Conservation (phyloP, 2,113 vertebrate genomes). For the Ictalurus punctatus region DNA sequence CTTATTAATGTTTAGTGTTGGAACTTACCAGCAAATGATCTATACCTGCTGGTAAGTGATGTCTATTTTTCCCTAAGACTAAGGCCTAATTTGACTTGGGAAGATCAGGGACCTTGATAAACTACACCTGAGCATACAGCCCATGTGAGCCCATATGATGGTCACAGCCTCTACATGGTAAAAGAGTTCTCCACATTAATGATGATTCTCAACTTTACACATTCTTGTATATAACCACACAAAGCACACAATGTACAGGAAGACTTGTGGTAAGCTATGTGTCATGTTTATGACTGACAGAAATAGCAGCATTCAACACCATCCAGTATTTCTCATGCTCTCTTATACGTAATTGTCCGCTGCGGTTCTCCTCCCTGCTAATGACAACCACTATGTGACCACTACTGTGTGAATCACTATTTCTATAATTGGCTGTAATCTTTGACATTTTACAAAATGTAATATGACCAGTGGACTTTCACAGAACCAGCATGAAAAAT, state of each 20-base stretch:
- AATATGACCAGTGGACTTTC: slow-evolving; percentile 34
- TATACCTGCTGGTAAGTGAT: neutral
- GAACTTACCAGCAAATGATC: neutral
- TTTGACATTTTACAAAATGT: slow-evolving; percentile 35
- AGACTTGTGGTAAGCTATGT: slow-evolving; percentile 29
- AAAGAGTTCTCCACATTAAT: neutral
- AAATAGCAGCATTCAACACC: slow-evolving; percentile 23
- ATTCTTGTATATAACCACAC: neutral
- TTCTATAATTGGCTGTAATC: slow-evolving; percentile 22
- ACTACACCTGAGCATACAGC: neutral
- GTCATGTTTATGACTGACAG: slow-evolving; percentile 13
- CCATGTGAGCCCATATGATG: neutral
- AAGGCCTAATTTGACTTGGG: neutral
- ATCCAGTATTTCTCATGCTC: slow-evolving; percentile 6
- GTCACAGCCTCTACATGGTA: neutral
- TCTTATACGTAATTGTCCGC: slow-evolving; percentile 32
- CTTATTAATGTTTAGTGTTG: neutral
- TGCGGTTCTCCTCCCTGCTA: slow-evolving; percentile 43
- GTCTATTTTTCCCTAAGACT: neutral
- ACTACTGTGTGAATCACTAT: slow-evolving; percentile 32
- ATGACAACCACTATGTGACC: slow-evolving; percentile 40
- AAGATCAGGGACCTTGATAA: neutral
- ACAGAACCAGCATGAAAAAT: slow-evolving; percentile 36
- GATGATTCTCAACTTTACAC: neutral
- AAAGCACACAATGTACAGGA: neutral